Evolutionary conservation across 1,140 invertebrate species (phyloP), one percentile per base, ranked within the genome.

Genomic region (Nixonia krombeini): DNA sequence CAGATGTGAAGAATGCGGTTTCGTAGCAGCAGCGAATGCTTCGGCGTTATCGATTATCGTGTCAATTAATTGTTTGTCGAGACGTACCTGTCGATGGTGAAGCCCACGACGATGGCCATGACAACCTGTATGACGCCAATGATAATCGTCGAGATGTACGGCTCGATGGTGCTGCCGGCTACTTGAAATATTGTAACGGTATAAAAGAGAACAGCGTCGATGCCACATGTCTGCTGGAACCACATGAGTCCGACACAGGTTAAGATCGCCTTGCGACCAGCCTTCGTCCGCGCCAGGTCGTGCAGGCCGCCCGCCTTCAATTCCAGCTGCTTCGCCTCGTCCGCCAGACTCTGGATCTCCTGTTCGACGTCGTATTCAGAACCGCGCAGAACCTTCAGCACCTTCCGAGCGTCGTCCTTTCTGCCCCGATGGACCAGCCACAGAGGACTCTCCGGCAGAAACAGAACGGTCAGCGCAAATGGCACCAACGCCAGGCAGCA

Each of bases 401-500:
- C 47, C 28, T 53, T 45, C 15, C 56, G 59, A 6, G 83, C 84
- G 13, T 81, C 74, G 17, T 75, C 66, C 47, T 70, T 63, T 18
- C 68, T 29, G 26, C 80, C 76, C 6, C 45, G 55, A 6, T 73
- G 65, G 10, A 91, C 82, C 13, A 91, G 79, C 80, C 89, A 93
- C 6, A 89, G 86, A 0, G 94, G 94, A 2, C 93, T 93, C 79
- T 96, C 94, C 0, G 94, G 94, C 70, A 96, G 86, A 63, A 89
- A 90, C 35, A 90, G 81, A 76, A 94, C 90, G 0, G 87, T 89
- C 0, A 87, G 47, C 0, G 91, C 81, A 10, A 7, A 91, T 61
- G 28, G 93, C 89, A 58, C 91, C 75, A 21, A 89, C 45, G 0
- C 88, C 82, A 65, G 88, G 89, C 89, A 83, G 35, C 90, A 91